Evolutionary conservation across 1,140 invertebrate genomes (phyloP).

Genomic region (Caenorhabditis latens): DNA sequence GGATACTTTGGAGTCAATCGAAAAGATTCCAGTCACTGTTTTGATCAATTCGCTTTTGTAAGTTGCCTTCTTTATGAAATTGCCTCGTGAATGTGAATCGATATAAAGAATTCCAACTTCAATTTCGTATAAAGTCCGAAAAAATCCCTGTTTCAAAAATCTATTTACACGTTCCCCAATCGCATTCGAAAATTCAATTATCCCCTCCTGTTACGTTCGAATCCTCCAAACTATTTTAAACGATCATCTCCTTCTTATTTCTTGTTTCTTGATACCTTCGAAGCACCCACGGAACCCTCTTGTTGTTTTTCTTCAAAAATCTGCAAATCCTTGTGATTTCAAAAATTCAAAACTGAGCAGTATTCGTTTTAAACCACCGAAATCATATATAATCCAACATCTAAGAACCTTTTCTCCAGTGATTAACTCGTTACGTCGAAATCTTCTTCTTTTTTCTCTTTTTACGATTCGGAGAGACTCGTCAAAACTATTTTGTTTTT

Average conservation of each 20-base stretch:
- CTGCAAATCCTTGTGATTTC: neutral
- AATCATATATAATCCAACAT: constrained; percentile 1
- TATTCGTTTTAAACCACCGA: neutral
- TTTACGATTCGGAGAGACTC: neutral
- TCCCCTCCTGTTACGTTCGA: too few relatives aligned
- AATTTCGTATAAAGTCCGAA: too few relatives aligned
- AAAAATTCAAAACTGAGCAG: neutral
- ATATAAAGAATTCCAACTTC: too few relatives aligned
- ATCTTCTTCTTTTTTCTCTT: neutral
- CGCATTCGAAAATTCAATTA: too few relatives aligned
- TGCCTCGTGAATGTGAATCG: too few relatives aligned
- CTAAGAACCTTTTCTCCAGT: neutral
- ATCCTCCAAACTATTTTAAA: too few relatives aligned
- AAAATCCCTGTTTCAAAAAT: neutral
- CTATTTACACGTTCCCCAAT: neutral
- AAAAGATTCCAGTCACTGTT: constrained; percentile 29
- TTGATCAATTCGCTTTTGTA: constrained; percentile 44
- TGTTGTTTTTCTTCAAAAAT: neutral
- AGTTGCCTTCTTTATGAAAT: neutral
- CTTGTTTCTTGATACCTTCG: neutral
- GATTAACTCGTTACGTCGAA: constrained; percentile 1
- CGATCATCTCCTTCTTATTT: neutral
- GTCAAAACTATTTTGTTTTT: neutral
- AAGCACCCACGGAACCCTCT: neutral
- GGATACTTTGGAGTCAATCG: constrained; percentile 48